These are phyloP conservation scores for Apoda limacodes DNA, from an alignment of 2,888 invertebrate species.

Conservation along the genomic window DNA sequence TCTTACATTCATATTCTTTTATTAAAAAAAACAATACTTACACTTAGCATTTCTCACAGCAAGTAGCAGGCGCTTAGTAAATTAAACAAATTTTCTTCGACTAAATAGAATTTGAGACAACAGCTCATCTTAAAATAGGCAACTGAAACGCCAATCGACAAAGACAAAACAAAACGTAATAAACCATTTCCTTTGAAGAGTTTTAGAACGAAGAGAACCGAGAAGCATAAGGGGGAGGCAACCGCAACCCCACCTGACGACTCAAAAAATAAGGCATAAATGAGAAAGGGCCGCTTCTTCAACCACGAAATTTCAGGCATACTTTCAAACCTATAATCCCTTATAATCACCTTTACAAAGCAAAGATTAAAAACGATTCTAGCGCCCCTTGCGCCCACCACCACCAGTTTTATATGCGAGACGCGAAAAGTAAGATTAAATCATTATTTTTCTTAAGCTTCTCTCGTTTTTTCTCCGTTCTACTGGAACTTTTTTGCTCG, in stretches of 20 bases:
- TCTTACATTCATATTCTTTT: too few relatives aligned
- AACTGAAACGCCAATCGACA: constrained; percentile 30
- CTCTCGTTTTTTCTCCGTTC: constrained; percentile 59
- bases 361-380: constrained; percentile 72
- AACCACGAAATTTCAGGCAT: constrained; percentile 66
- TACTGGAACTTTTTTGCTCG: constrained; percentile 61
- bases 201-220: constrained; percentile 59
- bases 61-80: too few relatives aligned
- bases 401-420: constrained; percentile 64
- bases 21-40: too few relatives aligned
- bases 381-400: constrained; percentile 40
- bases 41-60: too few relatives aligned
- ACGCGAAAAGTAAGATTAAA: constrained; percentile 69
- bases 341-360: constrained; percentile 73
- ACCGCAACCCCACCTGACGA: constrained; percentile 57
- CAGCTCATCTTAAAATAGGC: constrained; percentile 38
- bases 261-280: constrained; percentile 63
- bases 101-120: constrained; percentile 28
- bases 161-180: constrained; percentile 51
- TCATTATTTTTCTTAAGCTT: constrained; percentile 71
- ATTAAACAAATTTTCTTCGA: too few relatives aligned
- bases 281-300: constrained; percentile 50
- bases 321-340: constrained; percentile 71
- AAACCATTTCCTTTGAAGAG: constrained; percentile 59
- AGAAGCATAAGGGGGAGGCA: constrained; percentile 43